These are phyloP conservation scores for Drosophila ohnishii DNA, from an alignment of 1,140 invertebrate species.

Conservation along the genomic window DNA sequence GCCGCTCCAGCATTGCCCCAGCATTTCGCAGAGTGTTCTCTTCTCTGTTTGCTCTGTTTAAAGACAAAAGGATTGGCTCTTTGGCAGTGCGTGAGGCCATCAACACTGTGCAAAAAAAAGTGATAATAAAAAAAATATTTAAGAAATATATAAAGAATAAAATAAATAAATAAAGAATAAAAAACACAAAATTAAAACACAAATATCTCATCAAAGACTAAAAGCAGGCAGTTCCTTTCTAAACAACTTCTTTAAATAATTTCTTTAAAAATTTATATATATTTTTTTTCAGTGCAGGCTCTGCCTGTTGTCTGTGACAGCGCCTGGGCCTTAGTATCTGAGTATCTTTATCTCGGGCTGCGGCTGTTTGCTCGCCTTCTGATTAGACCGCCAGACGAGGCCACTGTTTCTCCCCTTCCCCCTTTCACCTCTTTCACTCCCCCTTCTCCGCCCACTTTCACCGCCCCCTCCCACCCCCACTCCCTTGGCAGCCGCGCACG, in stretches of 20 bases:
- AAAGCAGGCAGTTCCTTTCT: not conserved
- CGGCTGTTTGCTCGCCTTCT: slow-evolving; percentile 73
- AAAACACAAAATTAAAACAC: no score
- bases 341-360: slow-evolving; percentile 65
- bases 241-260: no score
- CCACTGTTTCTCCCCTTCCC: slow-evolving; percentile 1
- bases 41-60: slow-evolving; percentile 57
- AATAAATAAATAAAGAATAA: not conserved
- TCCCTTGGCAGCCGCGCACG: slow-evolving; percentile 24
- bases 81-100: slow-evolving; percentile 48
- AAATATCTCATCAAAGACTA: not conserved
- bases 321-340: slow-evolving; percentile 20
- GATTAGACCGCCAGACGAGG: slow-evolving; percentile 68
- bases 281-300: slow-evolving; percentile 28
- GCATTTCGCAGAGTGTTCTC: slow-evolving; percentile 32
- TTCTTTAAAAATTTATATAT: not conserved
- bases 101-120: slow-evolving; percentile 8
- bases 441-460: not conserved
- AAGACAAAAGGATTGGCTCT: slow-evolving; percentile 78
- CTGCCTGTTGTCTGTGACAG: slow-evolving; percentile 25
- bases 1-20: slow-evolving; percentile 28
- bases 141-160: no score
- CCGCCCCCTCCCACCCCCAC: not conserved
- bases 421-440: slow-evolving; percentile 16
- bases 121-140: not conserved